Evolutionary conservation across 2,888 invertebrate species (phyloP), one percentile per base, ranked within the genome.

Genomic region (Pachycephus smyrnensis): DNA sequence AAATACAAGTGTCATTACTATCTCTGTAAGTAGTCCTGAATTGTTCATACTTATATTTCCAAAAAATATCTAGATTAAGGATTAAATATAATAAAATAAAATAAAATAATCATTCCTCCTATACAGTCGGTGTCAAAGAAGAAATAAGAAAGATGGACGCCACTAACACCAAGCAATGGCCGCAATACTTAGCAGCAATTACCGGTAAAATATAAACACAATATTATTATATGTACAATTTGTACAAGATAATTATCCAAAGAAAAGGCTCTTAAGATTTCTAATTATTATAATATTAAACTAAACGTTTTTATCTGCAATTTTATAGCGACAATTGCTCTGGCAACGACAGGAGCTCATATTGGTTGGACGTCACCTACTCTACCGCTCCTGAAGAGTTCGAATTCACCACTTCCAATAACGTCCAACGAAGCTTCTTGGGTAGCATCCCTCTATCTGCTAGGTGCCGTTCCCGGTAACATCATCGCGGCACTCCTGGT

Each of bases 391-490:
- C 75, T 92, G 76, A 90, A 91, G 79, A 85, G 86, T 9, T 76
- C 86, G 9, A 83, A 88, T 4, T 91, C 91, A 23, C 89, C 87
- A 40, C 82, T 92, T 9, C 84, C 81, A 12, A 82, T 91, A 76
- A 89, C 88, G 3, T 90, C 90, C 12, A 86, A 88, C 81, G 89
- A 91, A 69, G 90, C 91, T 1, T 91, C 91, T 0, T 92, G 92
- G 92, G 90, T 91, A 76, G 94, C 94, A 1, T 93, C 94, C 0
- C 89, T 94, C 75, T 92, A 94, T 90, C 93, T 95, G 81, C 88
- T 94, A 74, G 95, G 94, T 0, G 93, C 93, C 0, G 90, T 94
- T 36, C 92, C 93, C 0, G 94, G 94, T 0, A 94, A 93, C 82
- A 90, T 93, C 76, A 79, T 93, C 31, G 94, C 94, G 0, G 94